Evolutionary conservation across 2,113 vertebrate species (phyloP), one percentile per base, ranked within the genome.

Genomic region (Chlamydotis undulata): DNA sequence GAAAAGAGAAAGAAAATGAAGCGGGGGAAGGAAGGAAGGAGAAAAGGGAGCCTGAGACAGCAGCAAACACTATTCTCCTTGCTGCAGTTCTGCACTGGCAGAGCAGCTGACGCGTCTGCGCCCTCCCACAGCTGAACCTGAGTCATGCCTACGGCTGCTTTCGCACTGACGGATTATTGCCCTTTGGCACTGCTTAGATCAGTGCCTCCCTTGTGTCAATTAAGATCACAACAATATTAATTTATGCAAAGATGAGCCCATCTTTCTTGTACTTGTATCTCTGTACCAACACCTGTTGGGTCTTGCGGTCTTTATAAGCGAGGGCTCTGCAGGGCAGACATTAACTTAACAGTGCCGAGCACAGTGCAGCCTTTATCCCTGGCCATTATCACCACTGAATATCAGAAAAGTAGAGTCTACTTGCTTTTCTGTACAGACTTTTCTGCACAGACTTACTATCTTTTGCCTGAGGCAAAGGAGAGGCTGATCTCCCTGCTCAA

Each of bases 331-430:
- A 85, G 56, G 78, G 49, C 70, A 68, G 52, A 55, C 75, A 65
- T 90, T 73, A 82, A 81, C 1, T 78, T 89, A 56, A 64, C 53
- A 60, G 61, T 3, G 25, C 25, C 29, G 53, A 53, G 50, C 41
- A 59, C 7, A 29, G 61, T 31, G 33, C 57, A 88, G 10, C 39
- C 82, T 19, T 87, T 69, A 60, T 68, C 6, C 74, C 53, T 59
- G 52, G 52, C 52, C 8, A 7, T 57, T 90, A 69, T 60, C 71
- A 91, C 50, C n/a, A 39, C 14, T 56, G 57, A 69, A 61, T 69
- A 95, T 69, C 80, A 69, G 63, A 77, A 64, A 95, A 92, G 70
- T 56, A 74, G 67, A 86, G 95, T 49, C 86, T 56, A 74, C 23
- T 56, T 69, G 33, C 53, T 95, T 95, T 79, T 56, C 70, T 5